phyloP scores from a whole-genome alignment of 2,888 invertebrate genomes.

The Cosmia trapezina region DNA sequence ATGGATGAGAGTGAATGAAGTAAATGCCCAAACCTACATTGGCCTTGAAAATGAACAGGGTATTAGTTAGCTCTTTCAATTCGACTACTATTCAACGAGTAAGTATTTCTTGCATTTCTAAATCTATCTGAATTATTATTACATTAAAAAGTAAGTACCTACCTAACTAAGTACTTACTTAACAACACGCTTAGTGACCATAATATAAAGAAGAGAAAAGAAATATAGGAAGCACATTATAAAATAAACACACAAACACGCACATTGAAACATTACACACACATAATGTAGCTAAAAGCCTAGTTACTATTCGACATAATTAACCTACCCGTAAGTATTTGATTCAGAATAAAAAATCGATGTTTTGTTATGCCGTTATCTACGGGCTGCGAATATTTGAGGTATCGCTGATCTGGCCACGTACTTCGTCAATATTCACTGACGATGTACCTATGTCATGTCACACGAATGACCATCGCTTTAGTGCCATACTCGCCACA shows the following conservation, averaged over 20 bases:
- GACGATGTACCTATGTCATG: neutral
- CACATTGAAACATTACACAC: no score
- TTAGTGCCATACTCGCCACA: neutral
- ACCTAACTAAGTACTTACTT: no score
- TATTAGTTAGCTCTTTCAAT: no score
- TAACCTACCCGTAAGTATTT: no score
- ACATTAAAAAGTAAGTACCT: no score
- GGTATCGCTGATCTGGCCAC: neutral
- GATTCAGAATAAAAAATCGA: neutral
- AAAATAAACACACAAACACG: no score
- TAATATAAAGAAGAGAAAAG: neutral
- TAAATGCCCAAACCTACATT: neutral
- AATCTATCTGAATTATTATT: neutral
- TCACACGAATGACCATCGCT: neutral
- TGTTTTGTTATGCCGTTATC: neutral
- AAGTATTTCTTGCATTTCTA: neutral
- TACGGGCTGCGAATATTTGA: neutral
- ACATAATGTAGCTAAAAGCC: neutral
- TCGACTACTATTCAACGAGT: neutral
- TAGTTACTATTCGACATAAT: neutral
- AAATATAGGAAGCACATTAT: no score
- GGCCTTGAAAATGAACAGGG: conserved; percentile 2
- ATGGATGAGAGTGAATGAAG: conserved; percentile 34
- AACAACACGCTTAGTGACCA: no score
- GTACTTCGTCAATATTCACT: neutral